These are phyloP conservation scores for Eupithecia tripunctaria DNA, from an alignment of 2,888 invertebrate genomes.

Conservation along the genomic window DNA sequence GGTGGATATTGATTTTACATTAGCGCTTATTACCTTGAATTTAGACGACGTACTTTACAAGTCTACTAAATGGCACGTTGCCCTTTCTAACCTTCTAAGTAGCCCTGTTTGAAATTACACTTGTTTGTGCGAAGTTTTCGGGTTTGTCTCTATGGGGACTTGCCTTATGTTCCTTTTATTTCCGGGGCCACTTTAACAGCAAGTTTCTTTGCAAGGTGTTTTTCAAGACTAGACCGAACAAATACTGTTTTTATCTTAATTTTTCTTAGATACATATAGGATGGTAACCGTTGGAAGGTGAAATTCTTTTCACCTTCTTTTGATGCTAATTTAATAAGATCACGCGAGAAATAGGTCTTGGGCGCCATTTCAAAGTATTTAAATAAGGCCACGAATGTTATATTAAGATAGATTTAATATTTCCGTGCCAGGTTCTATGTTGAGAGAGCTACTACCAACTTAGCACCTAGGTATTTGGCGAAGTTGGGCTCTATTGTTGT, in stretches of 20 bases:
- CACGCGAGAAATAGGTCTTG: no score
- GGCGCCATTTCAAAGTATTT: not conserved
- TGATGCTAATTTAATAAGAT: not conserved
- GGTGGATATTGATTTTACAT: constrained; percentile 69
- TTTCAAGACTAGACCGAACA: not conserved
- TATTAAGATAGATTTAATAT: constrained; percentile 21
- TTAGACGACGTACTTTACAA: constrained; percentile 45
- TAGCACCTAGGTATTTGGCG: constrained; percentile 23
- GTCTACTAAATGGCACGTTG: constrained; percentile 34
- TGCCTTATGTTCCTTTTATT: constrained; percentile 2
- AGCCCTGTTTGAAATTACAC: constrained; percentile 4
- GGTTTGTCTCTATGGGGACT: not conserved
- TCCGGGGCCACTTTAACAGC: not conserved
- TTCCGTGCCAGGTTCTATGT: constrained; percentile 27
- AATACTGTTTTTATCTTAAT: not conserved
- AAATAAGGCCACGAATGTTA: not conserved
- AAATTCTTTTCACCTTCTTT: not conserved
- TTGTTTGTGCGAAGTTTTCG: constrained; percentile 6
- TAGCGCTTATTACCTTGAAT: constrained; percentile 61
- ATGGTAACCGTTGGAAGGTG: no score
- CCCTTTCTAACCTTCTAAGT: constrained; percentile 26
- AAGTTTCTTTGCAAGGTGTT: not conserved
- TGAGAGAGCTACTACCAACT: constrained; percentile 19
- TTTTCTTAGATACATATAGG: not conserved
- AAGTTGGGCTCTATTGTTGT: constrained; percentile 33